A percentile compares a stretch with the other conserved stretches of the same genome.
Evolutionary conservation across 2,888 invertebrate species (phyloP).

Genomic region (Thysanoteuthis rhombus): DNA sequence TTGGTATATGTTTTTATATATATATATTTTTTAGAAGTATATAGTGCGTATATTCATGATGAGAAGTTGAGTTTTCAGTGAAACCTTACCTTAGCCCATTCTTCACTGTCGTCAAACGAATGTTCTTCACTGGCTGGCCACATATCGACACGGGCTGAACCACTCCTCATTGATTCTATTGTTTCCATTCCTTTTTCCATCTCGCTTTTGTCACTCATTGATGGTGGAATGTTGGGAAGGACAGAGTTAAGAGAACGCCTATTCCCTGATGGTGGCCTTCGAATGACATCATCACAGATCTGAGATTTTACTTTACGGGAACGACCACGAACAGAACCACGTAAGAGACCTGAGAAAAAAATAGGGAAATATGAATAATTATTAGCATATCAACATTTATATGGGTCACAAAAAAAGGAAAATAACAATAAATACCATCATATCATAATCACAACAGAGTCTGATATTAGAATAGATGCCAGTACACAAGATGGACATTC

Average conservation of each 20-base stretch:
- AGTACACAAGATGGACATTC: too few relatives aligned
- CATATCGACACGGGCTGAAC: slow-evolving; percentile 38
- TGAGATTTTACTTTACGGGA: slow-evolving; percentile 58
- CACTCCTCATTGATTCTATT: slow-evolving; percentile 23
- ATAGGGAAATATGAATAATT: too few relatives aligned
- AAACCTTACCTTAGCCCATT: slow-evolving; percentile 82
- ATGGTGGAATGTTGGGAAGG: slow-evolving; percentile 49
- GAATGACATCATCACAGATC: slow-evolving; percentile 55
- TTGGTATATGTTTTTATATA: too few relatives aligned
- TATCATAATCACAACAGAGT: too few relatives aligned
- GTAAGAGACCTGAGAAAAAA: slow-evolving; percentile 59
- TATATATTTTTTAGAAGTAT: neutral
- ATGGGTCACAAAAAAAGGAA: neutral
- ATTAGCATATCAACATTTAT: neutral
- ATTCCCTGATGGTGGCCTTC: slow-evolving; percentile 37
- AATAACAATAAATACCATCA: too few relatives aligned
- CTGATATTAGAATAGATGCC: too few relatives aligned
- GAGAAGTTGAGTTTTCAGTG: neutral
- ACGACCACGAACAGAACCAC: slow-evolving; percentile 59
- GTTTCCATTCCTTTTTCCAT: slow-evolving; percentile 40
- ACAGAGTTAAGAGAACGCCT: slow-evolving; percentile 38
- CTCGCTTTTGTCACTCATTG: slow-evolving; percentile 48
- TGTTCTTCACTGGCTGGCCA: slow-evolving; percentile 35
- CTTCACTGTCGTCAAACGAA: slow-evolving; percentile 81
- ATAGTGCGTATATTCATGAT: neutral